A percentile compares a stretch with the other conserved stretches of the same genome.
phyloP scores from a whole-genome alignment of 2,888 invertebrate species.

The Tineola bisselliella region DNA sequence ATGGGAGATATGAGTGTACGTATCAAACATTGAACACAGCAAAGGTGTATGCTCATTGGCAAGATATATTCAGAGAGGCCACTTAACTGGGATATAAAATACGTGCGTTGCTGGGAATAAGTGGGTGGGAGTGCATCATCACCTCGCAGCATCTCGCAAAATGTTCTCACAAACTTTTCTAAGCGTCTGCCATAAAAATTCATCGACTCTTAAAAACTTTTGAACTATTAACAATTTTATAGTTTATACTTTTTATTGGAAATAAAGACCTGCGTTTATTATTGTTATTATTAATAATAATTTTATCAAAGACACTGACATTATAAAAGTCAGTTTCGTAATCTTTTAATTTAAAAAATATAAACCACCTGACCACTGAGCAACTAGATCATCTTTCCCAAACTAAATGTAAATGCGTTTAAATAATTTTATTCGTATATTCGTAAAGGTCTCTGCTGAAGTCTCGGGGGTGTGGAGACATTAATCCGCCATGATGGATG shows the following conservation, averaged over 20 bases:
- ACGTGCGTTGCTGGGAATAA: neutral
- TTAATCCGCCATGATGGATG: conserved; percentile 3
- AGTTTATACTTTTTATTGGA: too few relatives aligned
- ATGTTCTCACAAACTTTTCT: neutral
- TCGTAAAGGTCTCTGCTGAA: neutral
- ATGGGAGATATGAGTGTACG: too few relatives aligned
- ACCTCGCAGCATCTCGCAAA: neutral
- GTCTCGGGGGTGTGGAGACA: conserved; percentile 3
- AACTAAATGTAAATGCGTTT: neutral
- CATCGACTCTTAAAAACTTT: neutral
- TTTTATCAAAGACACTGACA: too few relatives aligned
- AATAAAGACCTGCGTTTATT: neutral
- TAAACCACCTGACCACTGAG: neutral
- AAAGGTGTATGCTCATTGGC: too few relatives aligned
- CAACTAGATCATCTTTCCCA: neutral
- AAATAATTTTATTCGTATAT: conserved; percentile 5
- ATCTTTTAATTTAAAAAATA: too few relatives aligned
- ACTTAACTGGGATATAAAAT: neutral
- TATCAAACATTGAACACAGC: too few relatives aligned
- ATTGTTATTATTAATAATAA: too few relatives aligned
- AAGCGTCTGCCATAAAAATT: neutral
- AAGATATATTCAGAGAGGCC: too few relatives aligned
- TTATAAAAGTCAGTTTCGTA: too few relatives aligned
- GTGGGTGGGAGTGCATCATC: too few relatives aligned
- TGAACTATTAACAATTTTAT: neutral